These are phyloP conservation scores for Fabriciana adippe DNA, from an alignment of 2,888 invertebrate genomes.

Conservation along the genomic window DNA sequence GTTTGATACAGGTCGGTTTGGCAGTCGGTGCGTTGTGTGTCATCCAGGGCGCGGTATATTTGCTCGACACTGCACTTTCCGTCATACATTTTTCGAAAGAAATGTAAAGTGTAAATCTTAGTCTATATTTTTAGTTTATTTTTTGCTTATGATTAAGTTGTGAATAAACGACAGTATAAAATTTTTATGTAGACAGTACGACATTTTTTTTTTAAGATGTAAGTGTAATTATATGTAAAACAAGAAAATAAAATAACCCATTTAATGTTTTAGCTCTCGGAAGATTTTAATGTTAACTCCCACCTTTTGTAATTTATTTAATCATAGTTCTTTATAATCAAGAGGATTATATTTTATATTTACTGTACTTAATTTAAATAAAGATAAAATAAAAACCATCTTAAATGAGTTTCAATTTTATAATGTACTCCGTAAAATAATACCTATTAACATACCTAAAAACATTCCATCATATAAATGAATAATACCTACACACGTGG, in stretches of 20 bases:
- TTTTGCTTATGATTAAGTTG: conserved; percentile 20
- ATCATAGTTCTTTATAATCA: conserved; percentile 21
- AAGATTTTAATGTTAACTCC: conserved; percentile 30
- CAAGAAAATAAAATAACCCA: not conserved
- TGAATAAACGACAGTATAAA: conserved; percentile 5
- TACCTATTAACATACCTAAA: too few relatives aligned
- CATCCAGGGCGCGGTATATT: conserved; percentile 89
- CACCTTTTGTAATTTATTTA: conserved; percentile 37
- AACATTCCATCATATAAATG: too few relatives aligned
- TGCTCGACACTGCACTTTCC: conserved; percentile 90
- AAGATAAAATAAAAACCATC: not conserved
- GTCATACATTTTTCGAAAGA: conserved; percentile 88
- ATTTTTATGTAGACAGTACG: conserved; percentile 3
- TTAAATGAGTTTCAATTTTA: too few relatives aligned
- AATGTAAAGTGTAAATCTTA: conserved; percentile 61
- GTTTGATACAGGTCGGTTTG: conserved; percentile 84
- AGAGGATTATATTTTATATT: conserved; percentile 24
- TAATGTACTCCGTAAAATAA: too few relatives aligned
- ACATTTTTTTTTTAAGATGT: conserved; percentile 3
- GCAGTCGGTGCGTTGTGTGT: conserved; percentile 91
- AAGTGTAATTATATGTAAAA: not conserved
- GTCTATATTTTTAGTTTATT: conserved; percentile 20
- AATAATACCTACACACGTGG: too few relatives aligned
- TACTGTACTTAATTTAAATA: conserved; percentile 22
- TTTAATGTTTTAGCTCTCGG: conserved; percentile 27